Percentiles rank a stretch among this genome's conserved stretches.
Evolutionary conservation across 2,113 vertebrate genomes (phyloP).

Genomic region (Micronycteris hirsuta): DNA sequence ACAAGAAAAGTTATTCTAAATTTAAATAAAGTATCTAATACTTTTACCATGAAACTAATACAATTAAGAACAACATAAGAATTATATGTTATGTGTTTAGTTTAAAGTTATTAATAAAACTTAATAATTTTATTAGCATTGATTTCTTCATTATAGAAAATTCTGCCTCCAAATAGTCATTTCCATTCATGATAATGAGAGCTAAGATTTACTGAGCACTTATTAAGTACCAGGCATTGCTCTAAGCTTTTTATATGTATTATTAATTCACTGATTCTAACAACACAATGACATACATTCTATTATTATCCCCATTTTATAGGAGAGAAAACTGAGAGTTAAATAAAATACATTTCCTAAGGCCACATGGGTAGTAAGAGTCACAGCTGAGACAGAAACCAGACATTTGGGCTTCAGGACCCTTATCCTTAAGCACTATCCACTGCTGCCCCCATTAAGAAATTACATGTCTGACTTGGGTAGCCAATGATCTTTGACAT

Average conservation of each 20-base stretch:
- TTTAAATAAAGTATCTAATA: background rate
- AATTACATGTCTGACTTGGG: background rate
- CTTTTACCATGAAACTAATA: conserved; percentile 6
- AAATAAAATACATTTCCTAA: background rate
- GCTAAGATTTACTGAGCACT: background rate
- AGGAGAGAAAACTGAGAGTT: background rate
- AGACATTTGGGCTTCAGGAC: background rate
- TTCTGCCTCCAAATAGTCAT: background rate
- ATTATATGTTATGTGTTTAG: background rate
- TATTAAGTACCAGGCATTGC: background rate
- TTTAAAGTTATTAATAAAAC: background rate
- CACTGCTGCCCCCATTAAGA: background rate
- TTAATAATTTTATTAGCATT: background rate
- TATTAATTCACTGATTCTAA: background rate
- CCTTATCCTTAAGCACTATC: background rate
- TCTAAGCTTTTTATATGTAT: background rate
- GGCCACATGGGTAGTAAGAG: background rate
- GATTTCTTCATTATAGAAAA: background rate
- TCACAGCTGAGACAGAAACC: background rate
- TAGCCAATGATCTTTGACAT: background rate
- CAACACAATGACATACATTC: background rate
- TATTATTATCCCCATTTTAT: background rate
- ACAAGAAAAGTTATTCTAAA: background rate
- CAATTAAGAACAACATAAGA: background rate
- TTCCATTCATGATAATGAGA: background rate